Evolutionary conservation across 2,113 vertebrate species (phyloP).

Genomic region (Atlantisia rogersi): DNA sequence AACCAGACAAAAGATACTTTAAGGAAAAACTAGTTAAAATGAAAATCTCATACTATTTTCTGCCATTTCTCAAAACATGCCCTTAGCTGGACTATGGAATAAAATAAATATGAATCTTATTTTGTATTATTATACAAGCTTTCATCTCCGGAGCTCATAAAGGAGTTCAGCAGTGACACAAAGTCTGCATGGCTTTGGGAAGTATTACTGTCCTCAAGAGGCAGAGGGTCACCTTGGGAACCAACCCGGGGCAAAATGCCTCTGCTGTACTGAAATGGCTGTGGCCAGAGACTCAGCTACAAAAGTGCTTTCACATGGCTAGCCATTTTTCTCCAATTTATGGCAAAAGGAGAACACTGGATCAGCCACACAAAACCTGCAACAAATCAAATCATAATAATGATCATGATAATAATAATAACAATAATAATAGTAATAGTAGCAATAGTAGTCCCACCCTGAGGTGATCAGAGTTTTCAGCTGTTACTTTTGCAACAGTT

Average conservation of each 20-base stretch:
- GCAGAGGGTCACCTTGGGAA: not conserved
- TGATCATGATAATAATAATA: not conserved
- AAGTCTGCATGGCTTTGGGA: not conserved
- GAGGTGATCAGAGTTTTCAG: not conserved
- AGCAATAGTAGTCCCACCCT: not conserved
- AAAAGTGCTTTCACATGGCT: not conserved
- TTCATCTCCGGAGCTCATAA: not conserved
- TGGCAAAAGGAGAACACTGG: not conserved
- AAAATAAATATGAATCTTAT: conserved; percentile 1
- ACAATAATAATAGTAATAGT: not conserved
- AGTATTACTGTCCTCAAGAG: not conserved
- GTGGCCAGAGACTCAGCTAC: not conserved
- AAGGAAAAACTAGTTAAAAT: conserved; percentile 13
- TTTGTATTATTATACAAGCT: not conserved
- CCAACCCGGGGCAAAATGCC: not conserved
- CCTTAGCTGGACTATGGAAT: not conserved
- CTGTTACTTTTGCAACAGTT: not conserved
- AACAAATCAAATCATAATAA: not conserved
- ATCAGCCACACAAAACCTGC: not conserved
- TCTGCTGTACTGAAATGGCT: not conserved
- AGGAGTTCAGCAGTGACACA: not conserved
- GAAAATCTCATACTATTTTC: not conserved
- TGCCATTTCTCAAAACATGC: not conserved
- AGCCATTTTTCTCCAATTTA: not conserved
- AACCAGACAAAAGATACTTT: not conserved